Conservation (phyloP, 2,888 invertebrate species). For the Plusia festucae region DNA sequence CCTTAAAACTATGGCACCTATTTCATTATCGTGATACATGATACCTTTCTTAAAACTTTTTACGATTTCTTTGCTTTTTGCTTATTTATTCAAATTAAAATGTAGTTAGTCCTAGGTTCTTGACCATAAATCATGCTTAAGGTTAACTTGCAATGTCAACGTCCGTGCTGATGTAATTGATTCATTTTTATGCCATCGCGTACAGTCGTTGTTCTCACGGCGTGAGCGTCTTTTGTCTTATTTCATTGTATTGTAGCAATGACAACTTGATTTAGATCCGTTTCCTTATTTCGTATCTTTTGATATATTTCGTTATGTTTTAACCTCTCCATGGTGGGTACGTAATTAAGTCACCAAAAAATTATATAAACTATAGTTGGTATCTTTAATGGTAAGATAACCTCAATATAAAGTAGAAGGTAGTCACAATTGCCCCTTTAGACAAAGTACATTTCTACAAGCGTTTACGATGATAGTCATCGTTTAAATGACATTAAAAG, state of each 20-base stretch:
- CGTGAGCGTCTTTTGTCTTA: constrained; percentile 59
- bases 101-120: constrained; percentile 3
- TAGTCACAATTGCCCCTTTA: no score
- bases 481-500: no score
- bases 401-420: background rate
- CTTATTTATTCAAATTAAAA: background rate
- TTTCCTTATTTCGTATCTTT: constrained; percentile 56
- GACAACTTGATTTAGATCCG: constrained; percentile 47
- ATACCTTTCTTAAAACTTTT: no score
- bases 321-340: constrained; percentile 10
- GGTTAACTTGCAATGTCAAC: constrained; percentile 56
- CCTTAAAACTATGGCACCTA: no score
- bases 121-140: constrained; percentile 38
- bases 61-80: background rate
- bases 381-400: background rate
- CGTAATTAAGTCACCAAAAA: no score
- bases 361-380: no score
- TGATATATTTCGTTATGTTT: constrained; percentile 41
- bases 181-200: constrained; percentile 63
- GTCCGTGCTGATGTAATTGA: constrained; percentile 54
- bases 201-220: constrained; percentile 60
- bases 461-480: no score
- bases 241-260: constrained; percentile 56
- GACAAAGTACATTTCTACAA: no score
- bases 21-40: no score